Conservation (phyloP, 1,140 invertebrate genomes). For the Steinernema khuongi region DNA sequence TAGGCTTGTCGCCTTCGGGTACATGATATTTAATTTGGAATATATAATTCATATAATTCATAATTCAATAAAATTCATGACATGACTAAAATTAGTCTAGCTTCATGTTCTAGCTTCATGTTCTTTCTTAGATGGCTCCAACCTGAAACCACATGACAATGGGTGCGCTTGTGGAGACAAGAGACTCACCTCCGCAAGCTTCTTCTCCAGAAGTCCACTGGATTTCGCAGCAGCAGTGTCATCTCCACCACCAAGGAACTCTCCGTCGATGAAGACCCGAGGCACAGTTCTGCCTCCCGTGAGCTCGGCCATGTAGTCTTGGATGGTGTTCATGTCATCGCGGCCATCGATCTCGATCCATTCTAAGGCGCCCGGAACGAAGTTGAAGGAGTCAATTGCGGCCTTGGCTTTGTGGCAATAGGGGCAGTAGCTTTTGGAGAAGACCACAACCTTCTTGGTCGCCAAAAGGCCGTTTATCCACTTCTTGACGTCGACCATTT, state of each 20-base stretch:
- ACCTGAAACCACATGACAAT: no score
- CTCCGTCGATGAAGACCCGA: conserved; percentile 78
- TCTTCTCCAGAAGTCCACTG: no score
- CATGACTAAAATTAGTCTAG: no score
- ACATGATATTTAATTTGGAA: no score
- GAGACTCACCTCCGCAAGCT: no score
- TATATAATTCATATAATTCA: no score
- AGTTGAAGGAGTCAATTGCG: conserved; percentile 58
- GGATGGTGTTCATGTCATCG: conserved; percentile 72
- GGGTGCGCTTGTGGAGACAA: no score
- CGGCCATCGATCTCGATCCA: conserved; percentile 75
- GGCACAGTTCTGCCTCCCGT: conserved; percentile 80
- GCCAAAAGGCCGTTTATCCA: conserved; percentile 37
- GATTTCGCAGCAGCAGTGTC: no score
- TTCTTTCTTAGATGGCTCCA: no score
- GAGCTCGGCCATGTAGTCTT: conserved; percentile 71
- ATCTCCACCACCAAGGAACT: conserved; percentile 87
- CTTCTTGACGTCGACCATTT: conserved; percentile 7
- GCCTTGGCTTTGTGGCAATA: conserved; percentile 77
- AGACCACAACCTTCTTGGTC: conserved; percentile 72
- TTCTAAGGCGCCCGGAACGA: conserved; percentile 67
- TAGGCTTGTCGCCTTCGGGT: no score
- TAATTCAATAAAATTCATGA: no score
- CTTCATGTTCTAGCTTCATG: no score
- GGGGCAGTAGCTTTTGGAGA: conserved; percentile 80